A percentile compares a stretch with the other conserved stretches of the same genome.
Evolutionary conservation across 1,140 invertebrate genomes (phyloP).

Genomic region (Calliphora vicina): DNA sequence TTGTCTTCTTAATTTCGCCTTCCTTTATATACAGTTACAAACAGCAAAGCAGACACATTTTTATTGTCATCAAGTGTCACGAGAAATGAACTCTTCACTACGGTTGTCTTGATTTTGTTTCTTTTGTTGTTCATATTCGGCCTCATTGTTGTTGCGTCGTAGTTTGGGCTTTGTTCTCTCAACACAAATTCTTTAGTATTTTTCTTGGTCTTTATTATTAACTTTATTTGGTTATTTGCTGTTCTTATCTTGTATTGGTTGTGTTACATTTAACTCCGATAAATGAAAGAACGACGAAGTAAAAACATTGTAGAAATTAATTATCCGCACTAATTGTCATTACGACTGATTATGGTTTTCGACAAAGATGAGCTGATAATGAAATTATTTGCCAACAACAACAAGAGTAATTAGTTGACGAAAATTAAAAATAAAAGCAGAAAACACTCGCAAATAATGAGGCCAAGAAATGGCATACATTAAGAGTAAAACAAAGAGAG

Average conservation of each 20-base stretch:
- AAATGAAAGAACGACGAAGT: background rate
- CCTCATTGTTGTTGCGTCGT: no score
- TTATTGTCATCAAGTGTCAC: background rate
- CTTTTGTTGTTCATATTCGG: background rate
- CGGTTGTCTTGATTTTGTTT: background rate
- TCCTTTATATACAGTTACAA: background rate
- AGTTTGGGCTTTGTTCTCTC: no score
- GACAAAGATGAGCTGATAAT: constrained; percentile 4
- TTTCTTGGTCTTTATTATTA: background rate
- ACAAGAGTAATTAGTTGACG: background rate
- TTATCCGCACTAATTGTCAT: constrained; percentile 5
- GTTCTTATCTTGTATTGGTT: background rate
- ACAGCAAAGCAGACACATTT: background rate
- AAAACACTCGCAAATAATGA: no score
- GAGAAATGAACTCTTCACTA: background rate
- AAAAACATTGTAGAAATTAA: background rate
- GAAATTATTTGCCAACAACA: background rate
- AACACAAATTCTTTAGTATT: background rate
- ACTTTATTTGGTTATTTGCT: background rate
- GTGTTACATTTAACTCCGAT: background rate
- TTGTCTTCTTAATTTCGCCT: background rate
- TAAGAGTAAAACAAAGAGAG: no score
- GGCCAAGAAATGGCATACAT: no score
- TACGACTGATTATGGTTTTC: background rate
- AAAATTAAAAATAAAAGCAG: background rate